These are phyloP conservation scores for Kryptolebias marmoratus DNA, from an alignment of 2,113 vertebrate genomes.

Conservation along the genomic window DNA sequence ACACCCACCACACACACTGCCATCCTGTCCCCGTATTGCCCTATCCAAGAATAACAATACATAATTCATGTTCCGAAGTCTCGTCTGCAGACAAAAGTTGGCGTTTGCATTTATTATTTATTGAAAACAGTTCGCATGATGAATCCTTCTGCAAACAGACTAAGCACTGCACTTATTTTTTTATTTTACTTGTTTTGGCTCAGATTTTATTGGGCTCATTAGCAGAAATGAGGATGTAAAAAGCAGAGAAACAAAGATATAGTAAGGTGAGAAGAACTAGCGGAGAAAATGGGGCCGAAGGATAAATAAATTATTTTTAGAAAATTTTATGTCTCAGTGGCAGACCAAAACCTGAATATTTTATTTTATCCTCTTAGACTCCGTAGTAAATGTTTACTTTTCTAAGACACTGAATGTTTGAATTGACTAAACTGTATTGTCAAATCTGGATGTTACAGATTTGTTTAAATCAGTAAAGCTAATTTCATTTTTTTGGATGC, in stretches of 20 bases:
- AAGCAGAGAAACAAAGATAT: constrained; percentile 33
- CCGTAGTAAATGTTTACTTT: constrained; percentile 40
- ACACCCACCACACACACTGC: constrained; percentile 34
- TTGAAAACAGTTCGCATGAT: constrained; percentile 77
- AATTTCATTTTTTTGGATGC: constrained; percentile 4
- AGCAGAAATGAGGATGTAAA: constrained; percentile 61
- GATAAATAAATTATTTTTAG: constrained; percentile 55
- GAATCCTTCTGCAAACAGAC: constrained; percentile 77
- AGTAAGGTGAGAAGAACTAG: constrained; percentile 2
- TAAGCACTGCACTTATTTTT: constrained; percentile 67
- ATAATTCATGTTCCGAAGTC: constrained; percentile 78
- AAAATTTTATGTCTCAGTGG: constrained; percentile 44
- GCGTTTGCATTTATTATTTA: constrained; percentile 80
- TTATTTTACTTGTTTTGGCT: constrained; percentile 68
- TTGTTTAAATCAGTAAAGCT: constrained; percentile 16
- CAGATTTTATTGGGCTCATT: constrained; percentile 74
- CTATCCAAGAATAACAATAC: constrained; percentile 80
- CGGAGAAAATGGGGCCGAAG: constrained; percentile 51
- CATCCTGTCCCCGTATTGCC: constrained; percentile 68
- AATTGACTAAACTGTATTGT: constrained; percentile 24
- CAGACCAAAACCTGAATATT: not conserved
- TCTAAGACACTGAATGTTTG: constrained; percentile 11
- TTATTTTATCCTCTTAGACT: constrained; percentile 33
- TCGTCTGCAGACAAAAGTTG: constrained; percentile 80
- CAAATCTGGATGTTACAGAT: constrained; percentile 33